phyloP scores from a whole-genome alignment of 2,113 vertebrate genomes.

The Dryoscopus gambensis region DNA sequence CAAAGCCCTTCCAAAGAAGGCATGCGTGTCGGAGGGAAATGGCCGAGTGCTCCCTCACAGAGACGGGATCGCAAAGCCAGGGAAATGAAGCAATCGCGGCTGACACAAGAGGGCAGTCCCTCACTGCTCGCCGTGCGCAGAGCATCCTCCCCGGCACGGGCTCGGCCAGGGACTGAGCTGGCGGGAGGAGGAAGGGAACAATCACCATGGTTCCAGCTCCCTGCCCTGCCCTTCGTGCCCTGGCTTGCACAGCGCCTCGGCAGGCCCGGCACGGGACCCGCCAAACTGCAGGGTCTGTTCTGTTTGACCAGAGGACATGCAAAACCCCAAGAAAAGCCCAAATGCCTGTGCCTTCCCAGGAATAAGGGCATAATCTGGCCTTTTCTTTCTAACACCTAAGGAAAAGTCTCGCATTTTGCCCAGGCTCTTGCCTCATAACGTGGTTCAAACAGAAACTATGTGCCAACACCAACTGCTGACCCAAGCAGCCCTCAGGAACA shows the following conservation, averaged over 20 bases:
- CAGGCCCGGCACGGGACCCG: background rate
- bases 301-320: background rate
- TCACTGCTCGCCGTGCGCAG: background rate
- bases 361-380: background rate
- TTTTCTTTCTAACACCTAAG: background rate
- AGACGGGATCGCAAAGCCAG: background rate
- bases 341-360: background rate
- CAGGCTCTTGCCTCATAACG: background rate
- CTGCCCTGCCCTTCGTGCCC: background rate
- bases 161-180: background rate
- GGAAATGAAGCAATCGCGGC: background rate
- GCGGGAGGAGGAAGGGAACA: background rate
- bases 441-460: background rate
- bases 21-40: background rate
- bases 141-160: rapidly evolving
- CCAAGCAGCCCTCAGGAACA: background rate
- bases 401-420: background rate
- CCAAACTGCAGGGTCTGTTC: rapidly evolving
- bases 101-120: slow-evolving; percentile 47
- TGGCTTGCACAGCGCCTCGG: background rate
- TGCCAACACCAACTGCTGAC: background rate
- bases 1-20: background rate
- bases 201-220: background rate
- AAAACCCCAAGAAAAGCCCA: background rate
- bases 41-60: background rate